These are phyloP conservation scores for Thereva nobilitata DNA, from an alignment of 2,888 invertebrate species.

Conservation along the genomic window DNA sequence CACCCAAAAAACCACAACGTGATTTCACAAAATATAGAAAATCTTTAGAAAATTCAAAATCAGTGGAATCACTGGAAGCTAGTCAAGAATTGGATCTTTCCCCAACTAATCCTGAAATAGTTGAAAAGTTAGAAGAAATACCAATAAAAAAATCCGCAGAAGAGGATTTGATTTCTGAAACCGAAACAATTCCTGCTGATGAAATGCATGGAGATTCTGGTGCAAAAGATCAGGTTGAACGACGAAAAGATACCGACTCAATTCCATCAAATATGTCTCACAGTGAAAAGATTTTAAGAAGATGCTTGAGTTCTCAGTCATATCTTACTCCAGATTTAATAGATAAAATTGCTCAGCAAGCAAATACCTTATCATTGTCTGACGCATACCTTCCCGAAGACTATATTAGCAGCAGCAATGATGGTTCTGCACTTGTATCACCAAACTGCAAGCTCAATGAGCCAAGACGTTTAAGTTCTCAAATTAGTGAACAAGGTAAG, in stretches of 20 bases:
- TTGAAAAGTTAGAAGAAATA: not conserved
- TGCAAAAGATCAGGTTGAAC: not conserved
- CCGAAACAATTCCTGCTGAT: constrained; percentile 20
- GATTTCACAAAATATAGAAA: constrained; percentile 44
- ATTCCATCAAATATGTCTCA: constrained; percentile 28
- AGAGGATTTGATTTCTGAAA: constrained; percentile 5
- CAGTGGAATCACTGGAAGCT: constrained; percentile 5
- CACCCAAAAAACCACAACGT: constrained; percentile 45
- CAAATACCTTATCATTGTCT: constrained; percentile 32
- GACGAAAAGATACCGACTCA: constrained; percentile 17
- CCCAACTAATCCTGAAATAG: not conserved
- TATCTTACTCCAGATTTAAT: constrained; percentile 42
- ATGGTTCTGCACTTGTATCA: constrained; percentile 41
- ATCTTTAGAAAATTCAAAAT: constrained; percentile 14
- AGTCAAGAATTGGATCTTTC: not conserved
- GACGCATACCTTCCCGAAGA: constrained; percentile 36
- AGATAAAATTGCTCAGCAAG: constrained; percentile 41
- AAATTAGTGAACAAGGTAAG: constrained; percentile 6
- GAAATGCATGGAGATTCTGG: not conserved
- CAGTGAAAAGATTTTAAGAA: constrained; percentile 37
- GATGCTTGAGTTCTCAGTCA: constrained; percentile 42
- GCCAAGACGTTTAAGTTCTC: constrained; percentile 29
- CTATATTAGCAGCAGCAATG: constrained; percentile 29
- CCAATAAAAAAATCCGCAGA: not conserved
- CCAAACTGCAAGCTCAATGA: constrained; percentile 42